Evolutionary conservation across 1,140 invertebrate species (phyloP), one percentile per base, ranked within the genome.

Genomic region (Drosophila nebulosa): DNA sequence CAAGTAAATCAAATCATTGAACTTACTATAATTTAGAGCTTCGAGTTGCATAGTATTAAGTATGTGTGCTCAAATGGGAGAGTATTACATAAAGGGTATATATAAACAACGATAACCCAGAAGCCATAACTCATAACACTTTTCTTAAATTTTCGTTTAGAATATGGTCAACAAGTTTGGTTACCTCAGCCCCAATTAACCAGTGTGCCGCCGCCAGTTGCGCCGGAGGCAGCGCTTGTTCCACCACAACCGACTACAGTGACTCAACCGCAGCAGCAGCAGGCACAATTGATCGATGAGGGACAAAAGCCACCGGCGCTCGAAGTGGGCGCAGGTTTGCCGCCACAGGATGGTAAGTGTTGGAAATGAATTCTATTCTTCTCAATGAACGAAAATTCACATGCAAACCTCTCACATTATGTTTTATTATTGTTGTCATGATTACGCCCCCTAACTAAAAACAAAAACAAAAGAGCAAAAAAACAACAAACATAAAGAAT

Each of bases 361-460:
- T 78, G 74, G 64, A 81, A 81, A 85, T 86, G 83, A 81, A 85
- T 52, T 78, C 64, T 58, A 30, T 14, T 63, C 72, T 78, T 55
- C 42, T 67, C 64, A 72, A 56, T 68, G 71, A 78, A 78, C 70
- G 59, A 85, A 77, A 78, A 85, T 85, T 85, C 83, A 85, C 81
- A 86, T 85, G 67, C 78, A 88, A 88, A 88, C 83, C 84, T 88
- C 75, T 85, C 81, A 85, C 74, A 81, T 85, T 85, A 86, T 85
- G 84, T 85, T 85, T 81, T 85, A 85, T 80, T 80, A 81, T 73
- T 85, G 83, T 85, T 85, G 74, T 86, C 81, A 85, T 81, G 78
- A 74, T 81, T 72, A 81, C 75, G 72, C 65, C 68, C 35, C 75
- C 68, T 75, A 66, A 66, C 62, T 57, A 71, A 65, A 52, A 56